phyloP scores from a whole-genome alignment of 2,888 invertebrate species.

The Odontocolon sp. region DNA sequence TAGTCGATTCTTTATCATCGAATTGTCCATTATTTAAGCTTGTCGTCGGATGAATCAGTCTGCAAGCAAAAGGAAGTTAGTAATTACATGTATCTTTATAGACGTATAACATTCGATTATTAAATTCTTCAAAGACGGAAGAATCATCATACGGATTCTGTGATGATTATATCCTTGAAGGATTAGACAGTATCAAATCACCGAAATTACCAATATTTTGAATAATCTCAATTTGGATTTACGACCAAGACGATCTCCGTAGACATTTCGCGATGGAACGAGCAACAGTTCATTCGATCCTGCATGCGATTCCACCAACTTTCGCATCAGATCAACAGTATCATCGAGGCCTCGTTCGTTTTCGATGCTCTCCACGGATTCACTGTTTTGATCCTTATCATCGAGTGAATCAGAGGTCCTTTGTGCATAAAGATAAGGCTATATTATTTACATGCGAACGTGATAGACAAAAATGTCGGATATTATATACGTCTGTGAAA shows the following conservation, averaged over 20 bases:
- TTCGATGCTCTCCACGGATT: constrained; percentile 35
- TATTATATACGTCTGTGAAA: background rate
- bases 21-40: constrained; percentile 43
- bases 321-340: constrained; percentile 10
- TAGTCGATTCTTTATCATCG: constrained; percentile 18
- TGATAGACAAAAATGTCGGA: too few species aligned
- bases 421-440: background rate
- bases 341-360: constrained; percentile 42
- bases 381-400: constrained; percentile 38
- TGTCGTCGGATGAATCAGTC: constrained; percentile 33
- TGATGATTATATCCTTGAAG: too few species aligned
- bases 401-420: too few species aligned
- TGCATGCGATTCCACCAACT: constrained; percentile 14
- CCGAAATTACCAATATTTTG: constrained; percentile 67
- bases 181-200: background rate
- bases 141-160: too few species aligned
- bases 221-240: constrained; percentile 62
- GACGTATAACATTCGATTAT: background rate
- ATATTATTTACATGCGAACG: too few species aligned
- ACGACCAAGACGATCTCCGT: constrained; percentile 55
- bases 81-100: too few species aligned
- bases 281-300: constrained; percentile 62
- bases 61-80: constrained; percentile 8
- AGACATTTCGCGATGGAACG: constrained; percentile 58
- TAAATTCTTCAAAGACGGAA: background rate